Conservation (phyloP, 1,140 invertebrate species). For the Mya arenaria region DNA sequence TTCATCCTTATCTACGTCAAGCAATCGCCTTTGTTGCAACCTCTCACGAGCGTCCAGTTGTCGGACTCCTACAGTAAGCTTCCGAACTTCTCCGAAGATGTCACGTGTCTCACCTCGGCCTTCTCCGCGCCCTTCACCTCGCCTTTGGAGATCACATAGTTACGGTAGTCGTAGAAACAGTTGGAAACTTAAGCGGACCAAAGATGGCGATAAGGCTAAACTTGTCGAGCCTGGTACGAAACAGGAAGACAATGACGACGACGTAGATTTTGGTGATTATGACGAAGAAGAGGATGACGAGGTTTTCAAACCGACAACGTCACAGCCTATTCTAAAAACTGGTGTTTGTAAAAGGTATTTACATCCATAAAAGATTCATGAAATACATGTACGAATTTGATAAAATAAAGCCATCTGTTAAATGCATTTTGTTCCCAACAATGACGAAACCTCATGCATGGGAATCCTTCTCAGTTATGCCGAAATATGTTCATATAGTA, state of each 20-base stretch:
- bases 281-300: slow-evolving; percentile 63
- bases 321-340: slow-evolving; percentile 35
- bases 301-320: slow-evolving; percentile 60
- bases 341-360: too few species aligned
- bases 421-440: too few species aligned
- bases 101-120: slow-evolving; percentile 59
- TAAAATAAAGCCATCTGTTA: too few species aligned
- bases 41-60: slow-evolving; percentile 45
- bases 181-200: slow-evolving; percentile 73
- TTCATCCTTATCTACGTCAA: slow-evolving; percentile 64
- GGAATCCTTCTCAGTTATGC: too few species aligned
- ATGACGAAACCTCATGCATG: too few species aligned
- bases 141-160: slow-evolving; percentile 72
- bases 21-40: slow-evolving; percentile 4
- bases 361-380: too few species aligned
- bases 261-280: slow-evolving; percentile 65
- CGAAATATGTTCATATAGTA: too few species aligned
- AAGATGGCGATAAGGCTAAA: slow-evolving; percentile 77
- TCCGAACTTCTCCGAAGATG: slow-evolving; percentile 47
- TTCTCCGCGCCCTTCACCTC: slow-evolving; percentile 73
- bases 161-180: slow-evolving; percentile 76
- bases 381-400: too few species aligned
- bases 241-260: slow-evolving; percentile 75
- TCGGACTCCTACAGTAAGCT: slow-evolving; percentile 44
- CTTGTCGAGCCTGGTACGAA: slow-evolving; percentile 75